Conservation (phyloP, 2,888 invertebrate genomes). For the Leptinotarsa juncta region DNA sequence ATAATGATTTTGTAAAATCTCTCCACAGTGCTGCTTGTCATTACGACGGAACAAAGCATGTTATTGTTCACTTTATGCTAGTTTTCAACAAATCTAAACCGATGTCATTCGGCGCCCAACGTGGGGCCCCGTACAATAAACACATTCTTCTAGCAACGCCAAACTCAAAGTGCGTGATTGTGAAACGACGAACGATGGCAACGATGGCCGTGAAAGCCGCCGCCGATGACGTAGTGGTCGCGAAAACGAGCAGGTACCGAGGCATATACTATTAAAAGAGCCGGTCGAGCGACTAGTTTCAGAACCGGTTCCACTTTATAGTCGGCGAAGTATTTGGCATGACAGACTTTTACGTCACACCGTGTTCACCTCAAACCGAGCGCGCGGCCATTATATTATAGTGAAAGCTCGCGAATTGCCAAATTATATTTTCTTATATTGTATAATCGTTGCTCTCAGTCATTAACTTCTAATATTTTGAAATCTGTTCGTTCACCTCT, state of each 20-base stretch:
- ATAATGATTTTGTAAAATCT: too few relatives aligned
- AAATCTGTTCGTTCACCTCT: slow-evolving; percentile 39
- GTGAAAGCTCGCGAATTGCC: slow-evolving; percentile 36
- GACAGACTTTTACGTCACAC: slow-evolving; percentile 57
- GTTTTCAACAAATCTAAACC: neutral
- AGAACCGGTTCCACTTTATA: slow-evolving; percentile 48
- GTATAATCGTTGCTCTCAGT: slow-evolving; percentile 34
- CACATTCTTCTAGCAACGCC: neutral
- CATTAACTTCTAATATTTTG: slow-evolving; percentile 33
- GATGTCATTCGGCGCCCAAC: neutral
- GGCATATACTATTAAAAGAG: slow-evolving; percentile 46
- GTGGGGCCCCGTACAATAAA: neutral
- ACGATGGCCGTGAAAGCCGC: slow-evolving; percentile 37
- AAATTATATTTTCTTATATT: slow-evolving; percentile 39
- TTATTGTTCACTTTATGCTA: too few relatives aligned
- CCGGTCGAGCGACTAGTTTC: slow-evolving; percentile 47
- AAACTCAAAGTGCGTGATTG: slow-evolving; percentile 4
- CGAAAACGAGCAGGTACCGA: slow-evolving; percentile 41
- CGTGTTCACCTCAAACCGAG: slow-evolving; percentile 10
- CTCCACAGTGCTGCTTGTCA: too few relatives aligned
- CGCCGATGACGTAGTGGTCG: slow-evolving; percentile 48
- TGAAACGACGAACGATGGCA: slow-evolving; percentile 25
- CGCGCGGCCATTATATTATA: slow-evolving; percentile 5
- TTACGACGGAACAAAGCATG: too few relatives aligned
- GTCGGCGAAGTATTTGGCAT: slow-evolving; percentile 50